A percentile compares a stretch with the other conserved stretches of the same genome.
phyloP scores from a whole-genome alignment of 2,888 invertebrate species.

The Chorisops tibialis region DNA sequence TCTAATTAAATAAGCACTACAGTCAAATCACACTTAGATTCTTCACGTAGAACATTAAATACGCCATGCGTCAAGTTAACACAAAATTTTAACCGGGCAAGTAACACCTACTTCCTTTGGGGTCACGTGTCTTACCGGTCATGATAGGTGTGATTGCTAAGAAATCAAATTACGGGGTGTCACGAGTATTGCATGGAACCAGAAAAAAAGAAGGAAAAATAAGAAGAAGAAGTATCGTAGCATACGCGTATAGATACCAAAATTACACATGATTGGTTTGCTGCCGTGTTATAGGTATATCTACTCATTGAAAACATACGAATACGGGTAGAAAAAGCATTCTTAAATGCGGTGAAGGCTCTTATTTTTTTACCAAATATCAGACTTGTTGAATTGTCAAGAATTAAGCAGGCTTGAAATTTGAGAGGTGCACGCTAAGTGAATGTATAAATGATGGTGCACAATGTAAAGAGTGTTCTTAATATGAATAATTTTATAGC shows the following conservation, averaged over 20 bases:
- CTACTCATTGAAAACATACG: background rate
- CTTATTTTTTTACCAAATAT: constrained; percentile 13
- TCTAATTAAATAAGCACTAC: constrained; percentile 5
- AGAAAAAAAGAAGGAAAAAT: background rate
- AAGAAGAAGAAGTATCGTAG: background rate
- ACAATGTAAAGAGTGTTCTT: too few species aligned
- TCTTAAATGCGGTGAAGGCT: background rate
- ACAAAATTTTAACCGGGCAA: constrained; percentile 7
- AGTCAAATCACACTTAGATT: background rate
- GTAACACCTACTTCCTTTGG: background rate
- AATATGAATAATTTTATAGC: too few species aligned
- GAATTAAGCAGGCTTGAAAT: background rate
- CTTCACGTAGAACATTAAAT: background rate
- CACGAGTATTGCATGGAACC: background rate
- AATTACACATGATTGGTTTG: constrained; percentile 10
- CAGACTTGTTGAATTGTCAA: background rate
- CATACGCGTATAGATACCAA: background rate
- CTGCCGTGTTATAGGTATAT: background rate
- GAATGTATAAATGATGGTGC: too few species aligned
- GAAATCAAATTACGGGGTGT: constrained; percentile 14
- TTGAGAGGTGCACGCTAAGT: background rate
- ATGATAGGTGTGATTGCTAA: constrained; percentile 15
- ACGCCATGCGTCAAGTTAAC: constrained; percentile 7
- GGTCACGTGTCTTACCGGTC: constrained; percentile 6
- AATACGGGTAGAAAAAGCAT: too few species aligned